Evolutionary conservation across 2,113 vertebrate genomes (phyloP).

Genomic region (Odobenus rosmarus): DNA sequence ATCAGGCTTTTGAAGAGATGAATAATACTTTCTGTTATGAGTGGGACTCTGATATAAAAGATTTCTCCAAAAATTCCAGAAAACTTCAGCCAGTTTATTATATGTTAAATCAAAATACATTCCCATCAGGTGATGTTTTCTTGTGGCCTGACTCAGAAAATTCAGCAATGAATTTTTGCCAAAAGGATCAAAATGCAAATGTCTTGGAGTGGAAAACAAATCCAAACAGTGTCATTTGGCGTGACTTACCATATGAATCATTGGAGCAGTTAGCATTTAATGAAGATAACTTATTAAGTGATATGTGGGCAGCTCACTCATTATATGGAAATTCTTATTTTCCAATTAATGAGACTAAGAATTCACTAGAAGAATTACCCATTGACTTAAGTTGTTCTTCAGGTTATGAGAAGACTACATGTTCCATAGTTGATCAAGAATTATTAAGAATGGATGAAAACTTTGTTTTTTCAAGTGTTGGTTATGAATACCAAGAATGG

Average conservation of each 20-base stretch:
- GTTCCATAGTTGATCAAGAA: conserved; percentile 82
- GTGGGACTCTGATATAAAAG: conserved; percentile 80
- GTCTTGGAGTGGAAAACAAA: conserved; percentile 84
- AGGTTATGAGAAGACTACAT: conserved; percentile 79
- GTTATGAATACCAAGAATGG: conserved; percentile 95
- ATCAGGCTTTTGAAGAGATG: conserved; percentile 78
- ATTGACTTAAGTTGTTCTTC: conserved; percentile 87
- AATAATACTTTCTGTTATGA: conserved; percentile 80
- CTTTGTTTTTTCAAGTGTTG: conserved; percentile 87
- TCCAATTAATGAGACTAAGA: conserved; percentile 80
- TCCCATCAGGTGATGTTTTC: conserved; percentile 74
- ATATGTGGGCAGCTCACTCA: conserved; percentile 86
- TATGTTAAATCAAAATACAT: conserved; percentile 78
- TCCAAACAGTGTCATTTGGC: conserved; percentile 83
- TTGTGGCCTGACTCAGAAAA: conserved; percentile 81
- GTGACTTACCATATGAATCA: conserved; percentile 79
- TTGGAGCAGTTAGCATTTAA: conserved; percentile 88
- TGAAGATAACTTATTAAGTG: conserved; percentile 88
- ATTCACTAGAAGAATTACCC: conserved; percentile 85
- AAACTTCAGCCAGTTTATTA: conserved; percentile 80
- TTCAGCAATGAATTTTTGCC: conserved; percentile 84
- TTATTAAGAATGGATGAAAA: conserved; percentile 85
- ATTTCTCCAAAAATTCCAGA: conserved; percentile 52
- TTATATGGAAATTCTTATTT: conserved; percentile 85
- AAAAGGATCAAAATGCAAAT: conserved; percentile 85